phyloP scores from a whole-genome alignment of 2,888 invertebrate genomes.

The Eupeodes latifasciatus region DNA sequence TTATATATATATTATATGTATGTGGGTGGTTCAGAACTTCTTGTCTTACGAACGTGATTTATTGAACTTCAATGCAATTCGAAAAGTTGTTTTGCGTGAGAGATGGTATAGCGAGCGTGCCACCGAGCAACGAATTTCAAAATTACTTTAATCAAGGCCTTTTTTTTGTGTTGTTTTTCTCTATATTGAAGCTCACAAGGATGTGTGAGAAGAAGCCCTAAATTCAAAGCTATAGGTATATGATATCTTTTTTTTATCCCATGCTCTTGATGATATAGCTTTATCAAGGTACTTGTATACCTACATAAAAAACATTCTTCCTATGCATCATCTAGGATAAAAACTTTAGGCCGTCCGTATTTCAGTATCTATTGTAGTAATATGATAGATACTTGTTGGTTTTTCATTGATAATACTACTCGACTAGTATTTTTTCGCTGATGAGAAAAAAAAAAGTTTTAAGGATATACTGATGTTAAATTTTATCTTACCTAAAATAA shows the following conservation, averaged over 20 bases:
- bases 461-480: too few species aligned
- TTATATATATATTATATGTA: not conserved
- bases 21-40: constrained; percentile 62
- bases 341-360: not conserved
- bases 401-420: too few species aligned
- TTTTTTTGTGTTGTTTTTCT: not conserved
- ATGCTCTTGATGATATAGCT: not conserved
- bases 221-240: not conserved
- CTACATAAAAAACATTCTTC: not conserved
- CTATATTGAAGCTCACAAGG: not conserved
- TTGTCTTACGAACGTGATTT: constrained; percentile 70
- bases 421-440: too few species aligned
- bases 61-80: constrained; percentile 72
- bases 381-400: too few species aligned
- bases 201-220: not conserved
- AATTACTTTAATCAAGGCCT: constrained; percentile 52
- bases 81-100: constrained; percentile 40
- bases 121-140: constrained; percentile 56
- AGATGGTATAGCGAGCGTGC: constrained; percentile 39
- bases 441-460: too few species aligned
- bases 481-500: too few species aligned
- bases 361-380: too few species aligned
- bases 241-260: not conserved
- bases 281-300: not conserved
- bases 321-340: not conserved